Conservation (phyloP, 2,888 invertebrate genomes). For the Agriopis marginaria region DNA sequence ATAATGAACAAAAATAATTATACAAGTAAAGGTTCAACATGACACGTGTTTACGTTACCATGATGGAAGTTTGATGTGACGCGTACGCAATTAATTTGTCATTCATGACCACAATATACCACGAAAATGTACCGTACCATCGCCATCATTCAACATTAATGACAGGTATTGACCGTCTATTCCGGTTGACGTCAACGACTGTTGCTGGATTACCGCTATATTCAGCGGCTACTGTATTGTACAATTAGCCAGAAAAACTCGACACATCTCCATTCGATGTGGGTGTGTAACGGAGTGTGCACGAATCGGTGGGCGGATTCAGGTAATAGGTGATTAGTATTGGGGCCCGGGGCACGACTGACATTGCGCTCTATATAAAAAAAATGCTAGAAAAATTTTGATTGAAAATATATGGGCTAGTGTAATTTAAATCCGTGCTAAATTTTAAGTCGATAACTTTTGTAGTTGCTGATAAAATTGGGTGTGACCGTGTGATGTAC, state of each 20-base stretch:
- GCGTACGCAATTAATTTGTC: slow-evolving; percentile 18
- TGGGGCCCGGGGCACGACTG: neutral
- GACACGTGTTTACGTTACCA: neutral
- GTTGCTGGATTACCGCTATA: slow-evolving; percentile 39
- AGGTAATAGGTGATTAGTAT: slow-evolving; percentile 16
- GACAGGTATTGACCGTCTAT: slow-evolving; percentile 31
- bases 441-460: too few species aligned
- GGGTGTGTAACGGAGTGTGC: slow-evolving; percentile 47
- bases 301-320: slow-evolving; percentile 30
- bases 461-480: too few species aligned
- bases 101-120: slow-evolving; percentile 10
- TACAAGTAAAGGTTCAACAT: neutral
- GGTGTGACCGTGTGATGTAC: too few species aligned
- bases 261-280: slow-evolving; percentile 39
- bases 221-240: slow-evolving; percentile 40
- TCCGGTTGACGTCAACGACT: slow-evolving; percentile 33
- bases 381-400: too few species aligned
- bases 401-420: too few species aligned
- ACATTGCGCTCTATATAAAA: neutral
- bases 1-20: neutral
- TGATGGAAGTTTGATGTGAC: neutral
- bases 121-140: slow-evolving; percentile 19
- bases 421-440: too few species aligned
- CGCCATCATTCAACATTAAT: slow-evolving; percentile 8
- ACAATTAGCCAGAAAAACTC: slow-evolving; percentile 46